Evolutionary conservation across 35 echinoderm and acorn worm species (phyloP).

Genomic region (Nesometra sesokonis): DNA sequence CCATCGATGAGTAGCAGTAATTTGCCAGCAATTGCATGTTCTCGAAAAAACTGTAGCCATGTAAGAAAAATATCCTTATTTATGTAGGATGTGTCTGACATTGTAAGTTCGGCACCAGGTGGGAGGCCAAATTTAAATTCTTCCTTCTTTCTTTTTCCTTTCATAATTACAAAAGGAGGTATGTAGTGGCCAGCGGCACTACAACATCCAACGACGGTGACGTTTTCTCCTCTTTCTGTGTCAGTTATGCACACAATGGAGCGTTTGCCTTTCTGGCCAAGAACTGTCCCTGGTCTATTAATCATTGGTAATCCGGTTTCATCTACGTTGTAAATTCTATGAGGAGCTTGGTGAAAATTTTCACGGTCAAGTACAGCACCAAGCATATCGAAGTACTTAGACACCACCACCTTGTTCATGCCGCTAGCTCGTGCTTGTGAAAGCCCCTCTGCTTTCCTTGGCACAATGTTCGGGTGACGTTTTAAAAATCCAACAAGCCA

Average conservation of each 20-base stretch:
- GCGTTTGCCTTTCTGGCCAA: conserved; percentile 40
- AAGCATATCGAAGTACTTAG: conserved; percentile 18
- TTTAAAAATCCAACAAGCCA: conserved; percentile 38
- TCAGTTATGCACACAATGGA: conserved; percentile 30
- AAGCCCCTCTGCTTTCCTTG: conserved; percentile 41
- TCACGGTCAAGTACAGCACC: conserved; percentile 14
- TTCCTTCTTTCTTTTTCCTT: too few species aligned
- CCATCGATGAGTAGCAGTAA: not conserved
- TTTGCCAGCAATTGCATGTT: too few species aligned
- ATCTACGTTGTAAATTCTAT: conserved; percentile 24
- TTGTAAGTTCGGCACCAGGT: not conserved
- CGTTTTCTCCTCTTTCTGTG: conserved; percentile 31
- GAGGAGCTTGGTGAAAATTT: not conserved
- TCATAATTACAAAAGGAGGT: conserved; percentile 35
- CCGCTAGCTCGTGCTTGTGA: conserved; percentile 35
- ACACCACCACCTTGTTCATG: conserved; percentile 10
- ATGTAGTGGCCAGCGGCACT: conserved; percentile 17
- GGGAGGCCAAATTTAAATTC: conserved; percentile 19
- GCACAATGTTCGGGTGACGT: conserved; percentile 25
- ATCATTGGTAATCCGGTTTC: conserved; percentile 30
- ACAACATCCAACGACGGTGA: too few species aligned
- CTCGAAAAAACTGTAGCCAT: too few species aligned
- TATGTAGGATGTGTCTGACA: too few species aligned
- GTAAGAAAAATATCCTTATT: too few species aligned
- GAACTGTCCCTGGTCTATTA: conserved; percentile 7